phyloP scores from a whole-genome alignment of 37 sponge, comb jelly and placozoan species.

The Halisarca cf. caerulea region DNA sequence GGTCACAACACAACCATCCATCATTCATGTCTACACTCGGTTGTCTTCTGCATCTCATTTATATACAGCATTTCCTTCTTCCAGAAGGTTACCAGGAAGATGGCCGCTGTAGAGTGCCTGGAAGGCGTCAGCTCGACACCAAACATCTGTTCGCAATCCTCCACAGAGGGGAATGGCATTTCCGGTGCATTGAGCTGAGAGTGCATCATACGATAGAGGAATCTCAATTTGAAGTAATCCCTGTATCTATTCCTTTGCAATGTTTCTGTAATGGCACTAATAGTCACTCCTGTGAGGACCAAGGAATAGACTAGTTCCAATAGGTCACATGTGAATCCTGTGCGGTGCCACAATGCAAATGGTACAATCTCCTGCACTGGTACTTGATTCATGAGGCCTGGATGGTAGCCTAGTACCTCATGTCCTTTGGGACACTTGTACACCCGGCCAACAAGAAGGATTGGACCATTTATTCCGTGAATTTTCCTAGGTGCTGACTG shows the following conservation, averaged over 20 bases:
- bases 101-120: not conserved
- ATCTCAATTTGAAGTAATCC: not conserved
- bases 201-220: not conserved
- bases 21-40: not conserved
- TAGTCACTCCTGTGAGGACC: not conserved
- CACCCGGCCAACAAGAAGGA: not conserved
- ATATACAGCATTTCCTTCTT: not conserved
- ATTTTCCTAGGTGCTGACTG: constrained; percentile 13
- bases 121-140: not conserved
- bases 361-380: constrained; percentile 10
- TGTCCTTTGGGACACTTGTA: constrained; percentile 16
- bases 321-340: constrained; percentile 30
- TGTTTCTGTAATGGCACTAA: constrained; percentile 1
- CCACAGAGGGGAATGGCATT: not conserved
- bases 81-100: constrained; percentile 19
- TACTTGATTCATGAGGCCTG: not conserved
- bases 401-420: constrained; percentile 6
- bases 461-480: not conserved
- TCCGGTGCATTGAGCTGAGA: not conserved
- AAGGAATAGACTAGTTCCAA: constrained; percentile 1
- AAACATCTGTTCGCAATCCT: not conserved
- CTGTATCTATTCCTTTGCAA: not conserved
- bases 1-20: constrained; percentile 30
- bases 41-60: not conserved
- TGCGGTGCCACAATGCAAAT: constrained; percentile 26